Conservation (phyloP, 2,797 vertebrate genomes). For the Antrozous pallidus region DNA sequence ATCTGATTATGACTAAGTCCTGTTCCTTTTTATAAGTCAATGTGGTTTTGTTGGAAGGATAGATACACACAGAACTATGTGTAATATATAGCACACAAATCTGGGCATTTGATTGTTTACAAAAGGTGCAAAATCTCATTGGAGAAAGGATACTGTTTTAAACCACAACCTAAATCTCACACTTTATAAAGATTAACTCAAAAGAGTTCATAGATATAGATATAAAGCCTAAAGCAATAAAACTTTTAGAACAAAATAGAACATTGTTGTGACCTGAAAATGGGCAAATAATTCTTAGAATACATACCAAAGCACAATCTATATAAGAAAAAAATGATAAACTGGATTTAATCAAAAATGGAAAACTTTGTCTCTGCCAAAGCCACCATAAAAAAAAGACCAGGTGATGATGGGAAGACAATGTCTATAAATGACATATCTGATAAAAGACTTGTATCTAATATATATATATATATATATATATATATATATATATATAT, state of each 20-base stretch:
- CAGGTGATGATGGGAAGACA: not conserved
- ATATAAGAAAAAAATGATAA: not conserved
- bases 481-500: not conserved
- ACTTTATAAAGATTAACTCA: not conserved
- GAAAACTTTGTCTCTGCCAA: not conserved
- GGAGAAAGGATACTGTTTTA: constrained; percentile 2
- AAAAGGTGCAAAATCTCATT: not conserved
- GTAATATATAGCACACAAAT: not conserved
- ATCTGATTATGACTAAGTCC: not conserved
- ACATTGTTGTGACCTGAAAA: not conserved
- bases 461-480: not conserved
- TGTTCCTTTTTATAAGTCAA: not conserved
- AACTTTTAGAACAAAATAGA: not conserved
- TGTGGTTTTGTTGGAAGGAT: not conserved
- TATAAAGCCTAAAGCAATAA: not conserved
- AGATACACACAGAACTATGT: not conserved
- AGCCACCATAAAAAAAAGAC: not conserved
- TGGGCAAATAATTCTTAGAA: not conserved
- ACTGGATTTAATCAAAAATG: not conserved
- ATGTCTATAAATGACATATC: not conserved
- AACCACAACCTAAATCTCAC: not conserved
- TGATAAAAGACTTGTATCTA: not conserved
- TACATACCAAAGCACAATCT: not conserved
- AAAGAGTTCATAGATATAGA: not conserved
- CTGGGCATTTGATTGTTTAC: not conserved